Base-by-base conservation (phyloP, 2,888 invertebrate species). In the Eupithecia exiguata region DNA sequence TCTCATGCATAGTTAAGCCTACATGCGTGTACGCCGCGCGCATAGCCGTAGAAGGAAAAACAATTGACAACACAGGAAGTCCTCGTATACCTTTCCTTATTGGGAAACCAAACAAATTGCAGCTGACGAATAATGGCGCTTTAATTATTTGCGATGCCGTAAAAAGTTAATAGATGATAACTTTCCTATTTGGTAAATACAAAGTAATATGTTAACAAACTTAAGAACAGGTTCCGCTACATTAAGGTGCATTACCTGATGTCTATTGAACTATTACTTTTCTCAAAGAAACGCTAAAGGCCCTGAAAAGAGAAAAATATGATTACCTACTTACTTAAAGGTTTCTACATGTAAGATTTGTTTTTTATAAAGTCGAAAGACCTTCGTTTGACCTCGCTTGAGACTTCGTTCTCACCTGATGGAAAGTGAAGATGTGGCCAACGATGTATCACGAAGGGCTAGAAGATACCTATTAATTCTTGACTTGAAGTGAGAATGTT, bases 61-160 rank as follows among this genome's bases (percentile, higher is more conserved):
- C 80, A 79, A 81, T 78, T 80, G 78, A 77, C 79, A 81, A 84
- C 79, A 78, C 87, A 86, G 89, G 88, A 89, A 88, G 86, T 87
- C 85, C 84, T 86, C 85, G 85, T 86, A 79, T 79, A 80, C 77
- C 79, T 78, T 83, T 82, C 85, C 84, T 82, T 84, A 81, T 81
- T 78, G 77, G 84, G 79, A 79, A 75, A 77, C 78, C 69, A 78
- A 80, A 83, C 83, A 82, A 83, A 83, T 80, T 80, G 74, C 78
- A 76, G 72, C 73, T 82, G 78, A 81, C 82, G 79, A 83, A 87
- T 86, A 80, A 83, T 79, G 35, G 65, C 58, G 61, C 40, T 74
- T 68, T 77, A 77, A 79, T 74, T 78, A 75, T 69, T 69, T 36
- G 69, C 46, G 69, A 73, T 71, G 70, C 71, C 58, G 70, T 76